phyloP scores from a whole-genome alignment of 2,797 vertebrate genomes.

The Catharus ustulatus region DNA sequence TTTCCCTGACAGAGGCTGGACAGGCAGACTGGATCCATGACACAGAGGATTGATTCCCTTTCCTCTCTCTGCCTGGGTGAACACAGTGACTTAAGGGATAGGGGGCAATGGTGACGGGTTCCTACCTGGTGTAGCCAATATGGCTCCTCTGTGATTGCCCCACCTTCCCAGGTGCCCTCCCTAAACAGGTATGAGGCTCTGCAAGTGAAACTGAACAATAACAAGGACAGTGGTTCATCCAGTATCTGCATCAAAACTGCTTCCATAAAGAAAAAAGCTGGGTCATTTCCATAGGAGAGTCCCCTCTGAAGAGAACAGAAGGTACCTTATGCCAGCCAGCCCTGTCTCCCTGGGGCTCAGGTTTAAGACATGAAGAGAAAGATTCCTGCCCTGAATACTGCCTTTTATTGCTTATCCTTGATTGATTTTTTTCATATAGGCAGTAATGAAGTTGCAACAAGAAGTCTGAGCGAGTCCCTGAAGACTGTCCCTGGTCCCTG shows the following conservation, averaged over 20 bases:
- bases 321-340: neutral
- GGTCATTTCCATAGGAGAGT: neutral
- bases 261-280: neutral
- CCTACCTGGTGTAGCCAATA: neutral
- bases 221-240: neutral
- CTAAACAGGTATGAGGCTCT: neutral
- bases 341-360: neutral
- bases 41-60: neutral
- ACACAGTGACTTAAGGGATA: neutral
- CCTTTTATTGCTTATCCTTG: neutral
- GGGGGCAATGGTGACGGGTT: accelerated
- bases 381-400: neutral
- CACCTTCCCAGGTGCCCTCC: neutral
- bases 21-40: neutral
- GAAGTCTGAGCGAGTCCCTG: neutral
- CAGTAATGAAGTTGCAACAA: neutral
- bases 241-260: neutral
- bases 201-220: neutral
- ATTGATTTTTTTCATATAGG: neutral
- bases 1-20: neutral
- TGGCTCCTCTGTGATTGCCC: neutral
- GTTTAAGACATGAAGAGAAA: neutral
- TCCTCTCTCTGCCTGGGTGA: neutral
- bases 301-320: neutral
- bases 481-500: neutral